These are phyloP conservation scores for Pseudoatta argentina DNA, from an alignment of 1,140 invertebrate genomes.

Conservation along the genomic window DNA sequence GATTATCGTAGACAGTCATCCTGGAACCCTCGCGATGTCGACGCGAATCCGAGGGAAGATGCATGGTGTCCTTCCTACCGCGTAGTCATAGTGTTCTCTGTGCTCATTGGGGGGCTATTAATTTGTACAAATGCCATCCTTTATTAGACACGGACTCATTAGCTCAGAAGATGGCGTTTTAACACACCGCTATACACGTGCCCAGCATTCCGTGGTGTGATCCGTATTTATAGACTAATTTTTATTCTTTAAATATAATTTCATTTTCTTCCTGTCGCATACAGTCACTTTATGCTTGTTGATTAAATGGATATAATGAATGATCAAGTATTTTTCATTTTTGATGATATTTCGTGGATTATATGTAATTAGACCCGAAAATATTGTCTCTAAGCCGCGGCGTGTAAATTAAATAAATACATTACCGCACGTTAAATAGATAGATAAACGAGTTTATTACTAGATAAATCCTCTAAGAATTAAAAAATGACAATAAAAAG, in stretches of 20 bases:
- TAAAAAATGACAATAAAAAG: no score
- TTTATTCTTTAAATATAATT: constrained; percentile 25
- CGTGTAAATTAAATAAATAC: background rate
- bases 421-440: no score
- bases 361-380: background rate
- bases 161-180: background rate
- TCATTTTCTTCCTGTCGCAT: background rate
- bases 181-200: constrained; percentile 10
- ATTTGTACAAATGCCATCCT: constrained; percentile 78
- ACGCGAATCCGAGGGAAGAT: constrained; percentile 75
- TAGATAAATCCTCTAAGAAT: no score
- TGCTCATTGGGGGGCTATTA: constrained; percentile 74
- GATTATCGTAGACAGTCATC: constrained; percentile 84
- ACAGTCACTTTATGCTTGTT: background rate
- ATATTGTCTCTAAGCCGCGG: background rate
- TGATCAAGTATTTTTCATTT: constrained; percentile 15
- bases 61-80: constrained; percentile 75
- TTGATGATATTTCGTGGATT: background rate
- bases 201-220: background rate
- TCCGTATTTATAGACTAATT: constrained; percentile 4
- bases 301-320: background rate
- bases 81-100: constrained; percentile 55
- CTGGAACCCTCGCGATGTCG: constrained; percentile 73
- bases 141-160: constrained; percentile 71
- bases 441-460: no score